Percentiles rank a stretch among this genome's conserved stretches.
These are phyloP conservation scores for Trinorchestia longiramus DNA, from an alignment of 1,140 invertebrate species.

Conservation along the genomic window DNA sequence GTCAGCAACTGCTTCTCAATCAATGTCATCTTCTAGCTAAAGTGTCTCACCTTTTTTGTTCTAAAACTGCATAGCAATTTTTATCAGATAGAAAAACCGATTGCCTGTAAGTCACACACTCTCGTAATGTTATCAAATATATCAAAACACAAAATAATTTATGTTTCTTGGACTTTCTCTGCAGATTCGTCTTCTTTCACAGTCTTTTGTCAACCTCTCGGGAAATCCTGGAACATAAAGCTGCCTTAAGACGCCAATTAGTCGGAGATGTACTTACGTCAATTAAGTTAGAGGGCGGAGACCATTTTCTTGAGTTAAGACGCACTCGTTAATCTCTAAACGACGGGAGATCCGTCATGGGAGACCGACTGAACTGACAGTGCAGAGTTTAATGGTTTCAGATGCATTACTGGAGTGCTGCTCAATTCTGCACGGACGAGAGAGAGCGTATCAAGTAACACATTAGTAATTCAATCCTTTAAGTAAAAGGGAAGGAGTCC, in stretches of 20 bases:
- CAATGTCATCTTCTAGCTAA: not conserved
- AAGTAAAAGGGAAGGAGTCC: too few species aligned
- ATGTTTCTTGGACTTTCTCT: too few species aligned
- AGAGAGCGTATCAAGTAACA: not conserved
- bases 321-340: not conserved
- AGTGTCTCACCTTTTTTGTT: not conserved
- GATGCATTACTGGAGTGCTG: not conserved
- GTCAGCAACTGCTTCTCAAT: not conserved
- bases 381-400: not conserved
- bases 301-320: not conserved
- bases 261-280: not conserved
- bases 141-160: too few species aligned
- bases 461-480: not conserved
- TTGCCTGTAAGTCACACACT: too few species aligned
- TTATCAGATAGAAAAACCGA: too few species aligned
- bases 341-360: not conserved
- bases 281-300: not conserved
- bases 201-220: not conserved
- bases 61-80: not conserved
- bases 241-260: not conserved
- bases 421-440: not conserved
- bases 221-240: not conserved
- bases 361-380: not conserved
- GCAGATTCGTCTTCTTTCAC: not conserved
- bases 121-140: too few species aligned